These are phyloP conservation scores for Mantis religiosa DNA, from an alignment of 2,888 invertebrate genomes.

Conservation along the genomic window DNA sequence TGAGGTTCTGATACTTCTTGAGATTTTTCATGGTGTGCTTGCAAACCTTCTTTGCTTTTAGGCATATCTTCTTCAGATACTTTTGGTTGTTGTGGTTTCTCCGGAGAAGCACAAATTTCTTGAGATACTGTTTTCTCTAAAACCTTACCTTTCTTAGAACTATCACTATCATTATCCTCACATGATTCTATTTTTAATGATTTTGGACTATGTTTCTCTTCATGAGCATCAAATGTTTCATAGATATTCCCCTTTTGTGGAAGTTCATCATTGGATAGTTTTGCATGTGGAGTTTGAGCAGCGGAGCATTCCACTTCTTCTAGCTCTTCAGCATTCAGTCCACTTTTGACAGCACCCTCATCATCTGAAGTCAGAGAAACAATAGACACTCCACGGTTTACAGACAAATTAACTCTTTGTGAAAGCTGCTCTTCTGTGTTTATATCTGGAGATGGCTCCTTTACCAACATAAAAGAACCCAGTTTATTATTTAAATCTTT, in stretches of 20 bases:
- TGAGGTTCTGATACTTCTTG: not conserved
- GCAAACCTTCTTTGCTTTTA: not conserved
- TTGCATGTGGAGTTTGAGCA: not conserved
- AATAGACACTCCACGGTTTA: slow-evolving; percentile 59
- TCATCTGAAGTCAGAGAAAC: slow-evolving; percentile 59
- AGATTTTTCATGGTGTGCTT: not conserved
- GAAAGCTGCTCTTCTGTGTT: slow-evolving; percentile 17
- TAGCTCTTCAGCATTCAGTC: not conserved
- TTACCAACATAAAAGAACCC: slow-evolving; percentile 44
- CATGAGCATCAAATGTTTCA: not conserved
- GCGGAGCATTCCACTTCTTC: not conserved
- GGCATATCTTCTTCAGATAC: slow-evolving; percentile 26
- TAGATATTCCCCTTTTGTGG: not conserved
- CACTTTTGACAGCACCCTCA: slow-evolving; percentile 40
- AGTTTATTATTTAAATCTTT: slow-evolving; percentile 9
- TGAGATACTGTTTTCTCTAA: slow-evolving; percentile 38
- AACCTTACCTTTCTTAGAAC: slow-evolving; percentile 39
- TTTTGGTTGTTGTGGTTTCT: slow-evolving; percentile 40
- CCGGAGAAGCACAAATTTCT: slow-evolving; percentile 3
- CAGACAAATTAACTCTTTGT: slow-evolving; percentile 32
- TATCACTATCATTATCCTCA: not conserved
- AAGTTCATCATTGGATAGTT: not conserved
- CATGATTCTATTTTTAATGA: not conserved
- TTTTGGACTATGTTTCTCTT: not conserved
- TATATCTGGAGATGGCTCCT: slow-evolving; percentile 51